Base-by-base conservation (phyloP, 2,113 vertebrate species). In the Platycercus adscitus region DNA sequence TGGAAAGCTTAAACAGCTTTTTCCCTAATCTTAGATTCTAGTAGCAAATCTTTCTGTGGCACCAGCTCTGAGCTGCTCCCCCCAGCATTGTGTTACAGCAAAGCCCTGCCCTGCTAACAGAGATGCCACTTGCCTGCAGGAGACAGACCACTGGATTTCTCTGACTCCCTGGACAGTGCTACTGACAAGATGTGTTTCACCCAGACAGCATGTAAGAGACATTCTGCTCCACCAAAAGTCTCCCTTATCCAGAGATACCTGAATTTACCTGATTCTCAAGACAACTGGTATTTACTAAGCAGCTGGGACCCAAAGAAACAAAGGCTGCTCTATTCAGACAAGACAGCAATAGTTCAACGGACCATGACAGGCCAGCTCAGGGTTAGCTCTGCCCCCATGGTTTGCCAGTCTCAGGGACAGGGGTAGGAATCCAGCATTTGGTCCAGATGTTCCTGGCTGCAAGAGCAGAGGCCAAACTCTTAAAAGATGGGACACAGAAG, bases 71-170 rank as follows among this genome's bases (percentile, higher is more conserved):
- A 81, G 63, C 46, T 71, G 39, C 44, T 73, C 1, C 0, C 43
- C 15, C 16, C 26, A 33, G 46, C 28, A 14, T 20, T 64, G 44
- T 6, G 24, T 37, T 58, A 50, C 18, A 28, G 82, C 4, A 73
- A 52, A 61, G 58, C 61, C n/a, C 14, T 25, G 25, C n/a, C n/a
- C n/a, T 80, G 60, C 46, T 73, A 61, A 85, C 1, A 2, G 53
- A 68, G 60, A 28, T 61, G 25, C 41, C 26, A 16, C 73, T 91
- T 97, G 65, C 88, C 96, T 96, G 56, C 91, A 98, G 97, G 95
- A 88, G 96, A 97, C 43, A 95, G 94, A 55, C 96, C 89, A 8
- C 91, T 97, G 85, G 97, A 89, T 81, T 98, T 97, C 93, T 97
- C 90, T 20, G 96, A 97, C 70, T 97, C 97, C 49, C 71, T 97